Conservation (phyloP, 2,888 invertebrate genomes). For the Sisyra nigra region DNA sequence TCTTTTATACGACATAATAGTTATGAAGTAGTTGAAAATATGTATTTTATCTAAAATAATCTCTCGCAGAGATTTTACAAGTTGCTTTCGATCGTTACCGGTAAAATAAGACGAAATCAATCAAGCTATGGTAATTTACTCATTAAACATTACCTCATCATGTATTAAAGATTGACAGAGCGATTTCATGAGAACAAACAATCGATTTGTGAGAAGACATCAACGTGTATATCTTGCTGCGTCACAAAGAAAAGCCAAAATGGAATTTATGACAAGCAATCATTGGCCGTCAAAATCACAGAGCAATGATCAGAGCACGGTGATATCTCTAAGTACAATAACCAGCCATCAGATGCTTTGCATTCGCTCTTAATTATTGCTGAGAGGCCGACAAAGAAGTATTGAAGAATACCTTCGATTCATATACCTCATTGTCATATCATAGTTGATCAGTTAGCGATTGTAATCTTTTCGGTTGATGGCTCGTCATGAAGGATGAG, state of each 20-base stretch:
- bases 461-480: constrained; percentile 9
- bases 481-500: constrained; percentile 1
- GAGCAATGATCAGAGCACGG: not conserved
- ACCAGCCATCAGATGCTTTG: constrained; percentile 8
- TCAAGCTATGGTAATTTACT: no score
- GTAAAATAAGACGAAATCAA: no score
- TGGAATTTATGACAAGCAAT: constrained; percentile 19
- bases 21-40: no score
- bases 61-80: no score
- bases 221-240: constrained; percentile 6
- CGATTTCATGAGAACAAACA: constrained; percentile 2
- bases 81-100: no score
- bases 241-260: constrained; percentile 12
- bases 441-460: constrained; percentile 3
- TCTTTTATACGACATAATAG: no score
- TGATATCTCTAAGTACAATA: not conserved
- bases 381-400: constrained; percentile 9
- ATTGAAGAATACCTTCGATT: constrained; percentile 8
- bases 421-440: constrained; percentile 7
- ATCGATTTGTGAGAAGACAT: not conserved
- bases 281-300: constrained; percentile 16
- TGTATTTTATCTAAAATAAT: no score
- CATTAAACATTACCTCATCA: no score
- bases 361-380: constrained; percentile 9
- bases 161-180: no score